Percentiles rank a stretch among this genome's conserved stretches.
Evolutionary conservation across 30 jellyfish, hydroid and myxozoan genomes (phyloP).

Genomic region (Catostylus mosaicus): DNA sequence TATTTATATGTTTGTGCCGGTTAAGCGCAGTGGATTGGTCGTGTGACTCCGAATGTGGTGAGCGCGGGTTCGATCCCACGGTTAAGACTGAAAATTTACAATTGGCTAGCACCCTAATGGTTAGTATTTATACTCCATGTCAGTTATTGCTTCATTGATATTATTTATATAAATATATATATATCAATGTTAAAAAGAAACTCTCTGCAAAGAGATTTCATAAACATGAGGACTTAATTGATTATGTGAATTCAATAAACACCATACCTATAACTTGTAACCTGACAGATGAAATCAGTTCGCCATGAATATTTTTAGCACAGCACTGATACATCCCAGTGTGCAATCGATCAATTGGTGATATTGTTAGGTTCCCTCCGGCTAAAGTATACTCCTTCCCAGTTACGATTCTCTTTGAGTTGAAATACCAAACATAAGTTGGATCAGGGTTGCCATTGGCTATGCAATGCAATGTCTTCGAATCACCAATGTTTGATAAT

Average conservation of each 20-base stretch:
- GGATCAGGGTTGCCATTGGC: constrained; percentile 85
- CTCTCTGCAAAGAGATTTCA: too few species aligned
- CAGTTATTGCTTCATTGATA: too few species aligned
- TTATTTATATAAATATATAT: too few species aligned
- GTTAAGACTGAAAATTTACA: too few species aligned
- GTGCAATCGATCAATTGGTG: constrained; percentile 47
- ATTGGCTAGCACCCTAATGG: too few species aligned
- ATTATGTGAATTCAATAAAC: neutral
- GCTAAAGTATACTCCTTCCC: constrained; percentile 62
- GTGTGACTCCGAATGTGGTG: too few species aligned
- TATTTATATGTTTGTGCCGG: too few species aligned
- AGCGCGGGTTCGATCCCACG: too few species aligned
- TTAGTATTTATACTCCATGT: too few species aligned
- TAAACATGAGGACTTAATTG: too few species aligned
- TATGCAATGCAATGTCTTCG: constrained; percentile 66
- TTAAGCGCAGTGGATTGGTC: too few species aligned
- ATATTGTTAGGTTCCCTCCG: constrained; percentile 84
- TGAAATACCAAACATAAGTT: constrained; percentile 79
- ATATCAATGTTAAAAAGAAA: too few species aligned
- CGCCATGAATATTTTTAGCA: constrained; percentile 87
- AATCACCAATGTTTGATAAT: constrained; percentile 54
- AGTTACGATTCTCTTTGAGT: constrained; percentile 57
- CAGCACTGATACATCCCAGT: constrained; percentile 94
- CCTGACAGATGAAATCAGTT: constrained; percentile 58
- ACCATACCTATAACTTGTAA: constrained; percentile 80